Evolutionary conservation across 2,797 vertebrate genomes (phyloP).

Genomic region (Leucoraja ocellata): DNA sequence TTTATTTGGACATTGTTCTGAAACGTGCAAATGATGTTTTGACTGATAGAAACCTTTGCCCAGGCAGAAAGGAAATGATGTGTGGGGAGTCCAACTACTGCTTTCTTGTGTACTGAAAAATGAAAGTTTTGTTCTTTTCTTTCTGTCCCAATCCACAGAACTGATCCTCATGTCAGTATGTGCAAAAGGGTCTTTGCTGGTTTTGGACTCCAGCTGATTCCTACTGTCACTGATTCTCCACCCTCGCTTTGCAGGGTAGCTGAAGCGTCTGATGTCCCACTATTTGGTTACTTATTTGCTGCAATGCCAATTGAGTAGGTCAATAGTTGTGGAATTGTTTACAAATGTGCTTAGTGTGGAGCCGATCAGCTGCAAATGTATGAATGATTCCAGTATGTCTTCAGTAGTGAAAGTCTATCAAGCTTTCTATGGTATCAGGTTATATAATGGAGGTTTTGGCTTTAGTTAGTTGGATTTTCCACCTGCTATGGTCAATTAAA

Average conservation of each 20-base stretch:
- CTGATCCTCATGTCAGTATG: neutral
- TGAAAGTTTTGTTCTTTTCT: neutral
- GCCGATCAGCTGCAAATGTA: neutral
- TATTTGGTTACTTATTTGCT: neutral
- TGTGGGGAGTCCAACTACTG: neutral
- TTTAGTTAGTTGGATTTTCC: neutral
- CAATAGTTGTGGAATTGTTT: neutral
- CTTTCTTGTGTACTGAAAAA: neutral
- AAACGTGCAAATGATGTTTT: neutral
- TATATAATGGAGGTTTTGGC: neutral
- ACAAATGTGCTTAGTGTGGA: neutral
- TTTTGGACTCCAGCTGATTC: neutral
- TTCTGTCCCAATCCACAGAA: neutral
- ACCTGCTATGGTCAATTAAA: neutral
- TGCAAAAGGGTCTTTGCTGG: neutral
- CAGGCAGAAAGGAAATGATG: neutral
- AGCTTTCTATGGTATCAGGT: neutral
- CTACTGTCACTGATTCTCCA: neutral
- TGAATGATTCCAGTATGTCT: neutral
- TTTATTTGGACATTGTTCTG: neutral
- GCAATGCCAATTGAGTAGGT: neutral
- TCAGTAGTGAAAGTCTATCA: neutral
- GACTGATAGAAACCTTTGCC: neutral
- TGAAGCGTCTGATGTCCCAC: neutral
- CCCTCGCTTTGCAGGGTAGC: neutral